phyloP scores from a whole-genome alignment of 2,888 invertebrate species.

The Neoitamus cyanurus region DNA sequence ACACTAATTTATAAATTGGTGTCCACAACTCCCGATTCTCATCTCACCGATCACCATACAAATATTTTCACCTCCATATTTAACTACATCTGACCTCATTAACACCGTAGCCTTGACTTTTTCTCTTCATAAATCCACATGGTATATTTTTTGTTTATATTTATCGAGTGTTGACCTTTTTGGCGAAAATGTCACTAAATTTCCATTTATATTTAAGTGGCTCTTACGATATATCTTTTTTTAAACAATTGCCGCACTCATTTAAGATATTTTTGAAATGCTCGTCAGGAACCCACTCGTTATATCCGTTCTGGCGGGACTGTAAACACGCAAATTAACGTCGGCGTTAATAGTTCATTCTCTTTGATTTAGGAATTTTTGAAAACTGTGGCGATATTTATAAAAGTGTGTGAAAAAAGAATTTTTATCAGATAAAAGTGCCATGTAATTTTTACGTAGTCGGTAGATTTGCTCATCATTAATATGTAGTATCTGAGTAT shows the following conservation, averaged over 20 bases:
- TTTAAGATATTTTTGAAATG: neutral
- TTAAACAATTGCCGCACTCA: neutral
- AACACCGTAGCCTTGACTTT: neutral
- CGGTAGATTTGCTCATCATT: neutral
- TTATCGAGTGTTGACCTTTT: neutral
- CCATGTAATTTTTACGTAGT: neutral
- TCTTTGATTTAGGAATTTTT: neutral
- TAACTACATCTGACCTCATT: neutral
- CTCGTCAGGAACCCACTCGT: neutral
- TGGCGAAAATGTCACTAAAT: neutral
- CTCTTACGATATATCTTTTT: neutral
- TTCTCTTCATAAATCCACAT: neutral
- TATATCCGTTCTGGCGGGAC: neutral
- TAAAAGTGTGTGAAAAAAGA: neutral
- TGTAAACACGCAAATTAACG: neutral
- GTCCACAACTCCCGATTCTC: too few species aligned
- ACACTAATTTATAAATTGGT: too few species aligned
- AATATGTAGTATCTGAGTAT: neutral
- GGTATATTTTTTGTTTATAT: neutral
- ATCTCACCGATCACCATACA: neutral
- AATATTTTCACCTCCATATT: neutral
- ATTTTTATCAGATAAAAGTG: neutral
- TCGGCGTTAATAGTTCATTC: neutral
- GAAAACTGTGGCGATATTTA: neutral
- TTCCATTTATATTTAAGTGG: neutral